Evolutionary conservation across 2,797 vertebrate genomes (phyloP), one percentile per base, ranked within the genome.

Genomic region (Sorex maritimensis): DNA sequence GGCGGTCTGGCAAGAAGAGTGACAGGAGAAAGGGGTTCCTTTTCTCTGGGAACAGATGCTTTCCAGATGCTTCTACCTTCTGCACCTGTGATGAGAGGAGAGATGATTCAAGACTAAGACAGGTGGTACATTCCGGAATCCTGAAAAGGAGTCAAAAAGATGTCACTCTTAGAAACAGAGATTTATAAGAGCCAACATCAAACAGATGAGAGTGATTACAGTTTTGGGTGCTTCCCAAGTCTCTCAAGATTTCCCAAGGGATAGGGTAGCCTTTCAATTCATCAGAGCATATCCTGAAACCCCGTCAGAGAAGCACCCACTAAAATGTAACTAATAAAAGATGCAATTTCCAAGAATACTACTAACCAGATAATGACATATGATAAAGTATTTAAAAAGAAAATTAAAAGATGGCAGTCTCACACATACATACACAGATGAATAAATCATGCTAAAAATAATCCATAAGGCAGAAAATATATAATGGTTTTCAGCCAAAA

Each of bases 101-200:
- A 67, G 81, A 78, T 92, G 92, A 94, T 94, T 92, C 81, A 91
- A 95, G 86, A 87, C 81, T 41, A n/a, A 84, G 87, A 72, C 83
- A 92, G 90, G 93, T 94, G 93, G 83, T 65, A 65, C 13, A 0
- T 96, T 92, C 91, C 19, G 21, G 91, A 93, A 92, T 95, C 84
- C 73, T 79, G 92, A 95, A 93, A 94, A 71, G 46, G 86, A 93
- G 52, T 89, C 74, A 71, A 93, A 95, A 81, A 95, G 21, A 28
- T 71, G 86, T 72, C 91, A 81, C 19, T 87, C 46, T 84, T 65
- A 61, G 84, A 83, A 95, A 78, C 52, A 21, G 94, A 84, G 92
- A 93, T 92, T 87, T 92, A 72, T 82, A 75, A 84, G 74, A 30
- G 21, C 71, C 23, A 77, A 58, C 44, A 30, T 63, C 65, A 91